Conservation (phyloP, 1,140 invertebrate genomes). For the Aphaenogaster rudis region DNA sequence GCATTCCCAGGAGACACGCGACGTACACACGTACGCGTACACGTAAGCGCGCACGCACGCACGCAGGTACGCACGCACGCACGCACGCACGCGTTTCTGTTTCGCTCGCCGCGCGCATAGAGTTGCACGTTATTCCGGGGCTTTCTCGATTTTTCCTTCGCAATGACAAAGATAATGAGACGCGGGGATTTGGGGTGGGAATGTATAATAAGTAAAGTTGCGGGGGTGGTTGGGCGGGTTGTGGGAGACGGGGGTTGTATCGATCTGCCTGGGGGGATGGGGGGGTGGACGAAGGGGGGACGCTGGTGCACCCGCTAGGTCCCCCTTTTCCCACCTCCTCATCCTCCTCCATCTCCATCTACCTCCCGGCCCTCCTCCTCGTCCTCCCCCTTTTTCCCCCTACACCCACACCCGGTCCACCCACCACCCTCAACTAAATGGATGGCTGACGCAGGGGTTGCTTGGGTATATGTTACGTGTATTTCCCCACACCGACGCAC, state of each 20-base stretch:
- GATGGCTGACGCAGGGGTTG: slow-evolving; percentile 86
- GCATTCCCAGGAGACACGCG: slow-evolving; percentile 14
- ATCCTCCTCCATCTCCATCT: slow-evolving; percentile 75
- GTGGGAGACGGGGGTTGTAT: slow-evolving; percentile 85
- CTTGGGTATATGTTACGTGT: slow-evolving; percentile 78
- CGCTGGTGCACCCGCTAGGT: slow-evolving; percentile 68
- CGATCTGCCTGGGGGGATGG: slow-evolving; percentile 79
- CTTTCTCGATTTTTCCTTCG: slow-evolving; percentile 79
- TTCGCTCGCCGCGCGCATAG: neutral
- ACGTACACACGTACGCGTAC: neutral
- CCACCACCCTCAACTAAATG: slow-evolving; percentile 82
- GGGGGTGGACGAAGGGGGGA: slow-evolving; percentile 61
- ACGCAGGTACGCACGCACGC: neutral
- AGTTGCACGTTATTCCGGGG: slow-evolving; percentile 40
- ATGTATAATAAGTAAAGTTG: slow-evolving; percentile 82
- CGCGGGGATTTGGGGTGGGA: slow-evolving; percentile 83
- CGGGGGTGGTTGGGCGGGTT: slow-evolving; percentile 77
- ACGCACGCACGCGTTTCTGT: neutral
- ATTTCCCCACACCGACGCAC: slow-evolving; percentile 62
- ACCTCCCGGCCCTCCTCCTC: slow-evolving; percentile 64
- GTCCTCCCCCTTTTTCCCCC: slow-evolving; percentile 78
- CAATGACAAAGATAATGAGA: slow-evolving; percentile 88
- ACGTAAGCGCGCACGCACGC: neutral
- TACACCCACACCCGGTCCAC: slow-evolving; percentile 74
- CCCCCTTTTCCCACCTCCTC: slow-evolving; percentile 81